Conservation (phyloP, 2,888 invertebrate species). For the Phengaris alcon region DNA sequence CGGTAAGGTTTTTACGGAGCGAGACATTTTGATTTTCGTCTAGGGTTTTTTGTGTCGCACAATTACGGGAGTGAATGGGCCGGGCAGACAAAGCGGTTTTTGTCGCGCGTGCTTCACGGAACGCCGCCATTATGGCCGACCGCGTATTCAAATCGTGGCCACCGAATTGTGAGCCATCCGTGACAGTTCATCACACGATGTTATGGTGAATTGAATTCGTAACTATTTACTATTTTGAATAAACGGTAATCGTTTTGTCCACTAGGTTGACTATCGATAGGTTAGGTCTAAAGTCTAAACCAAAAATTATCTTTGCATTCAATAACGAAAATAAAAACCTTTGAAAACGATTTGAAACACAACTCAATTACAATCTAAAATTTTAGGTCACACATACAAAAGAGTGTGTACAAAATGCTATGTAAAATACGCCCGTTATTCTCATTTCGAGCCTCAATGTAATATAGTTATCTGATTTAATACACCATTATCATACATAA, state of each 20-base stretch:
- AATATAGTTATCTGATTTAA: conserved; percentile 19
- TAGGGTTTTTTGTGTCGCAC: conserved; percentile 68
- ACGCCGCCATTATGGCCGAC: conserved; percentile 39
- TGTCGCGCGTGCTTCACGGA: conserved; percentile 67
- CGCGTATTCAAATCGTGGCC: conserved; percentile 52
- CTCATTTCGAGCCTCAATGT: not conserved
- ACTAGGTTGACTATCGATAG: no score
- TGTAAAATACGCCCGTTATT: not conserved
- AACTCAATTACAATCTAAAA: not conserved
- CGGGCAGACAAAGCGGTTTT: conserved; percentile 45
- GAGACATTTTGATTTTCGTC: conserved; percentile 72
- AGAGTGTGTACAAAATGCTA: not conserved
- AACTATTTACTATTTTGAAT: not conserved
- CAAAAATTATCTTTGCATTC: not conserved
- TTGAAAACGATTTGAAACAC: not conserved
- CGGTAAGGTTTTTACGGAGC: conserved; percentile 55
- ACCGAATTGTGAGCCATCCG: conserved; percentile 33
- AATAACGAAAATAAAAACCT: not conserved
- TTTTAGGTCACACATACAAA: not conserved
- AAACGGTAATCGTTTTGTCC: no score
- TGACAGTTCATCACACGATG: conserved; percentile 28
- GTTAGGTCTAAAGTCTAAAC: not conserved
- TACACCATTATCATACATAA: conserved; percentile 12
- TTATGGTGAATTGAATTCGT: not conserved
- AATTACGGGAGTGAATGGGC: conserved; percentile 71